phyloP scores from a whole-genome alignment of 1,140 invertebrate species.

The Steinernema feltiae region DNA sequence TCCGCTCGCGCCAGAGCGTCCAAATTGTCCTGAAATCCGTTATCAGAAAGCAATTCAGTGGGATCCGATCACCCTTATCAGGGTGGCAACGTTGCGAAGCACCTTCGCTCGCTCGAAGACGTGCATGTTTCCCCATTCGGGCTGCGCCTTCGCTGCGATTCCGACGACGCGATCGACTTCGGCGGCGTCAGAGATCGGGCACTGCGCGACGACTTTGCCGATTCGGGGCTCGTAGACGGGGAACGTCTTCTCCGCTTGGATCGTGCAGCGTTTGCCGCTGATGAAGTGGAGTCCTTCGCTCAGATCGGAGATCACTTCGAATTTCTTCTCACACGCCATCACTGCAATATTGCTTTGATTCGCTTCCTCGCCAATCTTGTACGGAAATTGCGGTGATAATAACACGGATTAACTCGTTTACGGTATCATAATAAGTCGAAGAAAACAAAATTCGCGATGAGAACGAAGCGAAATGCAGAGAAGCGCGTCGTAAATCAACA shows the following conservation, averaged over 20 bases:
- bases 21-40: slow-evolving; percentile 34
- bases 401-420: neutral
- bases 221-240: slow-evolving; percentile 41
- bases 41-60: neutral
- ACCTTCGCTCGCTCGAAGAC: slow-evolving; percentile 42
- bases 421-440: no score
- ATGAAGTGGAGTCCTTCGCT: slow-evolving; percentile 44
- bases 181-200: slow-evolving; percentile 35
- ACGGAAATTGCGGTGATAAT: neutral
- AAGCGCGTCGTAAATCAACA: no score
- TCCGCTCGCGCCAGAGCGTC: slow-evolving; percentile 44
- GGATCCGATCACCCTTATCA: slow-evolving; percentile 33
- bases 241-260: slow-evolving; percentile 28
- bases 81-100: slow-evolving; percentile 35
- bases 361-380: neutral
- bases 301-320: slow-evolving; percentile 32
- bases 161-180: slow-evolving; percentile 35
- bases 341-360: no score
- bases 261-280: slow-evolving; percentile 39
- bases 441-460: no score
- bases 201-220: slow-evolving; percentile 41
- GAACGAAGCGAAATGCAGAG: no score
- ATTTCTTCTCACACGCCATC: neutral
- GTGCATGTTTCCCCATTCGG: slow-evolving; percentile 33
- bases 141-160: slow-evolving; percentile 26